Conservation (phyloP, 2,113 vertebrate species). For the Donacobius atricapilla region DNA sequence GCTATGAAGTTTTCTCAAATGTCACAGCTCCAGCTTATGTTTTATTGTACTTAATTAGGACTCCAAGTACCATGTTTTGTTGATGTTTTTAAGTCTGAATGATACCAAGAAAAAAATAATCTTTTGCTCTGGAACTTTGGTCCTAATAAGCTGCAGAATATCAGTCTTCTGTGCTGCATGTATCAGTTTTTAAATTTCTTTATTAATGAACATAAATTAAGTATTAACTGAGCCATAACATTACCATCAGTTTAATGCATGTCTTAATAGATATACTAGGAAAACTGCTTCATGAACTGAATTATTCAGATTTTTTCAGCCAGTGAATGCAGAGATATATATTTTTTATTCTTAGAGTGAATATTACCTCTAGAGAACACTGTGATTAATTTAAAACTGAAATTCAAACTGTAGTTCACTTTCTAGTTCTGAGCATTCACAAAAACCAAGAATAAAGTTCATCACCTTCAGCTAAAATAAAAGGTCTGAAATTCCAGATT, state of each 20-base stretch:
- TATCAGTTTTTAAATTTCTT: not conserved
- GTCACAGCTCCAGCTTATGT: slow-evolving; percentile 17
- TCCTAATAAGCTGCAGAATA: not conserved
- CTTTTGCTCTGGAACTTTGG: not conserved
- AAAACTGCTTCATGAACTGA: not conserved
- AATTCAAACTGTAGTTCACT: not conserved
- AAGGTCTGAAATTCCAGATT: not conserved
- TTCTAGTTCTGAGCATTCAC: not conserved
- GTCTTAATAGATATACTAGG: not conserved
- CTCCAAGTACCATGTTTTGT: not conserved
- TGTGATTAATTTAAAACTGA: not conserved
- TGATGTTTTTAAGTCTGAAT: not conserved
- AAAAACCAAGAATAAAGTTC: not conserved
- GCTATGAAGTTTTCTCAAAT: slow-evolving; percentile 44
- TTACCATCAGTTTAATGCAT: not conserved
- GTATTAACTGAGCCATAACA: not conserved
- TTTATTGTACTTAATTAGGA: slow-evolving; percentile 39
- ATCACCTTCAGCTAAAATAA: not conserved
- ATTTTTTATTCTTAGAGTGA: not conserved
- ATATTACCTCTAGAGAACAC: not conserved
- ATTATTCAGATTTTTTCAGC: not conserved
- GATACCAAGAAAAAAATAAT: not conserved
- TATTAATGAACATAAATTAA: not conserved
- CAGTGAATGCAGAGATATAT: not conserved
- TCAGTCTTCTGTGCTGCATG: not conserved